Evolutionary conservation across 2,113 vertebrate species (phyloP).

Genomic region (Copsychus sechellarum): DNA sequence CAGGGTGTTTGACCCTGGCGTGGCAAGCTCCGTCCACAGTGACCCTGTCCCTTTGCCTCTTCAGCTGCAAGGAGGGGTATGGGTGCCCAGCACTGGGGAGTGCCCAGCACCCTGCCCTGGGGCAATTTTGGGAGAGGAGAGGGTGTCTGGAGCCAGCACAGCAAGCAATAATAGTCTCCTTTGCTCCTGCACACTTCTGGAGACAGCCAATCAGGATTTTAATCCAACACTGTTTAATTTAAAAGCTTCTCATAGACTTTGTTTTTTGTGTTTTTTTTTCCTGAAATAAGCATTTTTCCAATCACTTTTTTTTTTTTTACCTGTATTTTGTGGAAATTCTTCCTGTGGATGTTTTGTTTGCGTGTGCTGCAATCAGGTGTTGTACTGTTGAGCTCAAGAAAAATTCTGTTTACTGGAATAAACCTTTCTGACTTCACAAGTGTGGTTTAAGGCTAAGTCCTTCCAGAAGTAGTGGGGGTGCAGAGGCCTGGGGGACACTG

Average conservation of each 20-base stretch:
- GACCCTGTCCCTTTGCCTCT: neutral
- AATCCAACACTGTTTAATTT: conserved; percentile 48
- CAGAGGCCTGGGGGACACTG: neutral
- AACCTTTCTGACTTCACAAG: conserved; percentile 36
- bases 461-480: neutral
- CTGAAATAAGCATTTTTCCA: conserved; percentile 35
- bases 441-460: neutral
- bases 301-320: conserved; percentile 3
- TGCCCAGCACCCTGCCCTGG: neutral
- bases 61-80: neutral
- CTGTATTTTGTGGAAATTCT: conserved; percentile 41
- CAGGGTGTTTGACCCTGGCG: neutral
- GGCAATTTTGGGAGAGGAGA: neutral
- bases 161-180: conserved; percentile 47
- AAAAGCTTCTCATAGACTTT: conserved; percentile 32
- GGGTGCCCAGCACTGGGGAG: neutral
- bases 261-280: neutral
- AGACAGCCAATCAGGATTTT: conserved; percentile 39
- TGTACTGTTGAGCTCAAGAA: conserved; percentile 47
- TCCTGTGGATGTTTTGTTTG: conserved; percentile 57
- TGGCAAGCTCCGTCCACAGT: neutral
- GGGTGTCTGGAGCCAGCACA: neutral
- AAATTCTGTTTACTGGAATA: conserved; percentile 65
- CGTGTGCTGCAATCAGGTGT: neutral
- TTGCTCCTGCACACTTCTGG: neutral